Conservation (phyloP, 2,113 vertebrate genomes). For the Zosterops pallidus region DNA sequence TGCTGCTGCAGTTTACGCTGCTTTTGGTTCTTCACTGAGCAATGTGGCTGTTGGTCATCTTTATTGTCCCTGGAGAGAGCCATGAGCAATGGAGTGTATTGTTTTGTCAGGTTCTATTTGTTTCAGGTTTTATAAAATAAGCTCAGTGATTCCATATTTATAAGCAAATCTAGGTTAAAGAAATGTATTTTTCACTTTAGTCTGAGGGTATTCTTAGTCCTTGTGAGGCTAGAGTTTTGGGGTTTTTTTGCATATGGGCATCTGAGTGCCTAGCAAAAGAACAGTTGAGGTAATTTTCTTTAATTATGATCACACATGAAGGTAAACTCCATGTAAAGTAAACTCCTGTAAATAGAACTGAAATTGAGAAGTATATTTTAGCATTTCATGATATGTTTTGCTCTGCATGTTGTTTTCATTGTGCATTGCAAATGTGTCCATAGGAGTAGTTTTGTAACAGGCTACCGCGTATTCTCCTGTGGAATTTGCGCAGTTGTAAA, state of each 20-base stretch:
- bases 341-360: not conserved
- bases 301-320: not conserved
- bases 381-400: not conserved
- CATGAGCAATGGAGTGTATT: not conserved
- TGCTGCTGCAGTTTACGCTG: not conserved
- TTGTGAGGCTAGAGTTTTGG: not conserved
- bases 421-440: not conserved
- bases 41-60: not conserved
- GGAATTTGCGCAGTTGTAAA: conserved; percentile 3
- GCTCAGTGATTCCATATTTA: not conserved
- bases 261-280: not conserved
- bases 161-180: not conserved
- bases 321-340: not conserved
- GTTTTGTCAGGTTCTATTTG: conserved; percentile 28
- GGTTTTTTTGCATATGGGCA: not conserved
- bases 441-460: not conserved
- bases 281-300: not conserved
- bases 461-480: not conserved
- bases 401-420: not conserved
- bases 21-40: not conserved
- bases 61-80: not conserved
- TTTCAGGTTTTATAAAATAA: not conserved
- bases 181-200: not conserved
- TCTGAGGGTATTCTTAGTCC: not conserved
- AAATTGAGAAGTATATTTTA: not conserved